A percentile compares a stretch with the other conserved stretches of the same genome.
Conservation (phyloP, 2,113 vertebrate genomes). For the Seriola aureovittata region DNA sequence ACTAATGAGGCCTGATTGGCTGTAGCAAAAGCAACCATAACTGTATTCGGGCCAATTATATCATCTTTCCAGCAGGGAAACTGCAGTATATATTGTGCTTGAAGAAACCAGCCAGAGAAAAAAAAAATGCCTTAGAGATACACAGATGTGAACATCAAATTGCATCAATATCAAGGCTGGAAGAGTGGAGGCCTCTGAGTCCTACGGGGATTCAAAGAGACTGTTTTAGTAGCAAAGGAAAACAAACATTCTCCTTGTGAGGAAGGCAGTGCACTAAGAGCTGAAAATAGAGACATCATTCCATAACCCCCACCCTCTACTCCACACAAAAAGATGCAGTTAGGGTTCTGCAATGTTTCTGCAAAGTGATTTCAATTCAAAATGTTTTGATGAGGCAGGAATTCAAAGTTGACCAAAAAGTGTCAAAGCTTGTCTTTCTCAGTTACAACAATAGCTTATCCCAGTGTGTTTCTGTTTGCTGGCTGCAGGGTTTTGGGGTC, state of each 20-base stretch:
- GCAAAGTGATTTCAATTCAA: slow-evolving; percentile 32
- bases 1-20: slow-evolving; percentile 41
- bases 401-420: slow-evolving; percentile 26
- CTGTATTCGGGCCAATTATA: slow-evolving; percentile 50
- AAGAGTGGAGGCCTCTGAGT: slow-evolving; percentile 48
- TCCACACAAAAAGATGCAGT: neutral
- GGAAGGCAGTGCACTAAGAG: slow-evolving; percentile 44
- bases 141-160: slow-evolving; percentile 77
- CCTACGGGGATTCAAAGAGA: slow-evolving; percentile 71
- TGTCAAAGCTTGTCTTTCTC: slow-evolving; percentile 5
- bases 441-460: neutral
- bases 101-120: slow-evolving; percentile 58
- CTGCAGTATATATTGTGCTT: slow-evolving; percentile 53
- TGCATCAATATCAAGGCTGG: slow-evolving; percentile 71
- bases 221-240: slow-evolving; percentile 66
- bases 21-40: slow-evolving; percentile 9
- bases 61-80: slow-evolving; percentile 45
- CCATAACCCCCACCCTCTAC: neutral
- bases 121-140: slow-evolving; percentile 63
- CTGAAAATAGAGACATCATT: slow-evolving; percentile 61
- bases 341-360: slow-evolving; percentile 4
- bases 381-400: slow-evolving; percentile 27
- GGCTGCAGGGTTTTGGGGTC: slow-evolving; percentile 21
- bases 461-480: slow-evolving; percentile 1
- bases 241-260: slow-evolving; percentile 70